Base-by-base conservation (phyloP, 2,888 invertebrate genomes). In the Anthrax anthrax region DNA sequence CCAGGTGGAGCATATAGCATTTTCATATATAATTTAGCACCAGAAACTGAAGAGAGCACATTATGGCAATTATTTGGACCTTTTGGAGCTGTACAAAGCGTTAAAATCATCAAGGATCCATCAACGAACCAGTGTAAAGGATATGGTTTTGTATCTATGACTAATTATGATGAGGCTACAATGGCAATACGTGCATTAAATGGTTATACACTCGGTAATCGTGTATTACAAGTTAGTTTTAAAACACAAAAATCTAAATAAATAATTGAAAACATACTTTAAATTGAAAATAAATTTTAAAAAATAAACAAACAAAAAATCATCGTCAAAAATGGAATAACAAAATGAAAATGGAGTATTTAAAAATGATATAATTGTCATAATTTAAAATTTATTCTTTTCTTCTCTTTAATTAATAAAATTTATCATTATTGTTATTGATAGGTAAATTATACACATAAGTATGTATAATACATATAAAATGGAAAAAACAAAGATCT, bases 111-210 rank as follows among this genome's bases (percentile, higher is more conserved):
- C 64, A 84, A 92, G 68, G 94, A 95, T 76, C 81, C 87, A 59
- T 82, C 88, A 60, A 91, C 92, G 59, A 91, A 91, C 75, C 95
- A 95, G 72, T 95, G 95, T 76, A 95, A 95, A 75, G 96, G 96
- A 51, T 96, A 94, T 68, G 96, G 94, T 56, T 95, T 95, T 69
- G 94, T 96, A 56, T 95, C 94, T 52, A 96, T 96, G 95, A 92
- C 92, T 63, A 92, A 94, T 71, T 95, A 96, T 68, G 94, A 95
- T 62, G 95, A 96, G 70, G 92, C 95, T 44, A 82, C 92, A 49
- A 87, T 91, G 64, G 95, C 96, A 56, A 95, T 96, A 61, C 86
- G 92, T 69, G 90, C 90, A 51, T 76, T 96, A 63, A 95, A 96
- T 69, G 95, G 95, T 60, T 94, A 92, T 71, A 87, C 91, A 60